Evolutionary conservation across 2,113 vertebrate species (phyloP).

Genomic region (Phyllostomus discolor): DNA sequence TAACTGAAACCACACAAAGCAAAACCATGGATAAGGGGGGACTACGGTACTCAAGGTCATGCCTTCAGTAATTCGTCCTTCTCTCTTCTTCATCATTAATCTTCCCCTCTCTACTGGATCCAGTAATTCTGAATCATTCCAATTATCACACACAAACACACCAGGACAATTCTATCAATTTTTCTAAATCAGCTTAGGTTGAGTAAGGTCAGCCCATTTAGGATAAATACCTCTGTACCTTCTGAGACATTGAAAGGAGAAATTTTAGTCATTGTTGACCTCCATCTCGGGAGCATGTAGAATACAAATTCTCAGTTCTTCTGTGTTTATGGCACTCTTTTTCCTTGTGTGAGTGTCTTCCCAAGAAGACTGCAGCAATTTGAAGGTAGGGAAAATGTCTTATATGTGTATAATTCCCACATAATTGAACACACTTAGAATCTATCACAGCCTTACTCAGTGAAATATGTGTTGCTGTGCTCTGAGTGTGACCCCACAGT

Average conservation of each 20-base stretch:
- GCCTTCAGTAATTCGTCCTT: too few species aligned
- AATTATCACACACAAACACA: too few species aligned
- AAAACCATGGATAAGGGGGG: too few species aligned
- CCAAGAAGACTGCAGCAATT: not conserved
- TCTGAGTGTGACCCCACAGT: not conserved
- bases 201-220: constrained; percentile 9
- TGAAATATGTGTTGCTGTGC: not conserved
- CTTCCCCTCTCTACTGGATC: too few species aligned
- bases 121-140: too few species aligned
- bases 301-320: constrained; percentile 20
- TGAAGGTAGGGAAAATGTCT: not conserved
- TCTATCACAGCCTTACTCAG: not conserved
- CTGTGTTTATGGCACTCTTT: not conserved
- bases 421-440: not conserved
- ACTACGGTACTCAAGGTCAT: too few species aligned
- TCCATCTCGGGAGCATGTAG: not conserved
- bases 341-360: not conserved
- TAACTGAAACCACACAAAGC: too few species aligned
- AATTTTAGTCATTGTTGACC: not conserved
- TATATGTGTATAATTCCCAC: not conserved
- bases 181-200: constrained; percentile 30
- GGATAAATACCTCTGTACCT: constrained; percentile 18
- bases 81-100: too few species aligned
- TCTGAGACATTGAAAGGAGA: not conserved
- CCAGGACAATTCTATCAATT: not conserved